Evolutionary conservation across 1,140 invertebrate species (phyloP), one percentile per base, ranked within the genome.

Genomic region (Polypedilum pembai): DNA sequence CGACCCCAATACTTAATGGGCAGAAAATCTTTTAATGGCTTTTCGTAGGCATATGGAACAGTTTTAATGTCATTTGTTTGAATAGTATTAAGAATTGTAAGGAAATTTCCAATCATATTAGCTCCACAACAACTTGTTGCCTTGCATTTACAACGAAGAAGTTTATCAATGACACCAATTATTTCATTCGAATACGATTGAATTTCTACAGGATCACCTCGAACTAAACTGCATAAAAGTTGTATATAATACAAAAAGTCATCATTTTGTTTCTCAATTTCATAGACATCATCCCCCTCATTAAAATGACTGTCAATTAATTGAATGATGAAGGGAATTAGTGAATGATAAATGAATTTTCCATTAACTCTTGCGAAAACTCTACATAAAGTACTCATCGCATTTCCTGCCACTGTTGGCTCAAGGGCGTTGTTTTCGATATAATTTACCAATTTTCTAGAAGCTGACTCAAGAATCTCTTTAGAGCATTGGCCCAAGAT

Each of bases 1-100:
- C 20, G 85, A 0, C 92, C 94, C 95, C 95, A 98, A 76, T 95
- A 89, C 8, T 89, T 89, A 17, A 95, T 87, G 3, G 93, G 88
- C 8, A 94, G 83, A 84, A 90, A 92, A 73, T 92, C 87, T 63
- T 86, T 84, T 1, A 91, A 83, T 1, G 88, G 87, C 73, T 85
- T 83, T 73, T 90, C 86, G 76, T 87, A 89, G 74, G 88, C 85
- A 10, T 86, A 83, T 7, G 86, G 80, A 1, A 86, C 86, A 79
- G 87, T 90, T 65, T 85, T 84, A 78, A 86, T 89, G 74, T 92
- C 89, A n/a, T 84, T 83, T 1, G 90, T 85, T 76, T 87, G 86
- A 0, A 90, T 75, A 66, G 75, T 79, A 8, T 79, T 80, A 8
- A 85, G 73, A 0, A 81, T 81, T 4, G 74, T 77, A 0, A 85